Evolutionary conservation across 2,888 invertebrate genomes (phyloP), one percentile per base, ranked within the genome.

Genomic region (Xylota segnis): DNA sequence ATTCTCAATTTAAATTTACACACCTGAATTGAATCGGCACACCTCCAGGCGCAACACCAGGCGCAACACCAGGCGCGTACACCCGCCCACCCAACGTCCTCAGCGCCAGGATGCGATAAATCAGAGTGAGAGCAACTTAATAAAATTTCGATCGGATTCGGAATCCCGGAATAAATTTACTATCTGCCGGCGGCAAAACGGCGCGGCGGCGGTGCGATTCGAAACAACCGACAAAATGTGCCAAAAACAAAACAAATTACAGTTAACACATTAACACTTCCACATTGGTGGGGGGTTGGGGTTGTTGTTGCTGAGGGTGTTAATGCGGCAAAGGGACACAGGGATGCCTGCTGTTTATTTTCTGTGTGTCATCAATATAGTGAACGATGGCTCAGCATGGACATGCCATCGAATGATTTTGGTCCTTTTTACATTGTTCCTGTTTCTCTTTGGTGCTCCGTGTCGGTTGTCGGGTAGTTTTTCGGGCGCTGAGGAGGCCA

Each of bases 171-270:
- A 59, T 72, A 76, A 83, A 71, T 71, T 65, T n/a, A 54, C 52
- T 12, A 43, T 59, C 56, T 65, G 71, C 75, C 84, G 81, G 34
- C 84, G 84, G 75, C 59, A 72, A 75, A 81, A 70, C 70, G 54
- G 27, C 18, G 29, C 40, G 37, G 63, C 34, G 6, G 23, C n/a
- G 61, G 32, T 9, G 18, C 12, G 34, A 34, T n/a, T 23, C 23
- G 23, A 23, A n/a, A 23, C 12, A n/a, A 68, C 27, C 86, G 47
- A 66, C 86, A 76, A 68, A 77, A 61, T 68, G 66, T 86, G 82
- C 86, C 82, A 82, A 72, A 82, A 82, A 86, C 86, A 86, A 82
- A 82, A 86, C 86, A 86, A 86, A 86, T 86, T 86, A 86, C 86
- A 82, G 76, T 76, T 75, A 81, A 81, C 76, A 72, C 82, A 82